Base-by-base conservation (phyloP, 1,140 invertebrate species). In the Aplysia californica region DNA sequence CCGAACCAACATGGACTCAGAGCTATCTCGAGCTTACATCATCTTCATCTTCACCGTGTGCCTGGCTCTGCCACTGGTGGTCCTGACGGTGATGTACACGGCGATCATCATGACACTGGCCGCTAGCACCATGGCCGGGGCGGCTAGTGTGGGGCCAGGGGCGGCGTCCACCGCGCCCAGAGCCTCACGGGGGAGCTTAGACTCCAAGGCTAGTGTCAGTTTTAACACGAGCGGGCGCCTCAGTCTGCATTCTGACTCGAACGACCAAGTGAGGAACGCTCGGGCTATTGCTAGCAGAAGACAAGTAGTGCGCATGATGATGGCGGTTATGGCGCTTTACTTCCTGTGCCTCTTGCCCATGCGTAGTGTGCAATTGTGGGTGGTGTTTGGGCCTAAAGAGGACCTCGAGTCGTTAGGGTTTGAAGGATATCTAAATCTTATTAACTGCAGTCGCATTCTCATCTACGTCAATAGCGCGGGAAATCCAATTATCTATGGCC, bases 281-380 rank as follows among this genome's bases (percentile, higher is more conserved):
- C 55, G 31, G 56, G 70, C 55, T 20, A 55, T 26, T 4, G 41
- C 23, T 35, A 71, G 75, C 21, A 38, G 82, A n/a, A 79, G 69
- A 61, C 92, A 93, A 84, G 92, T 93, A n/a, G 95, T 97, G 10
- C 85, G 95, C 29, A 97, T 97, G 95, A 90, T 98, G 18, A 95
- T 94, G 3, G 95, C 95, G 1, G 96, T 98, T 0, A 95, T 98
- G 0, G 85, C 95, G n/a, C 94, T 95, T 18, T 98, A 97, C 89
- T 98, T 97, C 87, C 90, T 97, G 35, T 97, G 96, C 85, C 91
- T 98, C 33, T 88, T 97, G 58, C 96, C 96, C 3, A 96, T 97
- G 85, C 92, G 95, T 58, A 93, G 95, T 2, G 91, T 98, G 21
- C 96, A 94, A 0, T 88, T 97, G 50, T 85, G 82, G 82, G n/a